Conservation (phyloP, 2,888 invertebrate species). For the Nemurella pictetii region DNA sequence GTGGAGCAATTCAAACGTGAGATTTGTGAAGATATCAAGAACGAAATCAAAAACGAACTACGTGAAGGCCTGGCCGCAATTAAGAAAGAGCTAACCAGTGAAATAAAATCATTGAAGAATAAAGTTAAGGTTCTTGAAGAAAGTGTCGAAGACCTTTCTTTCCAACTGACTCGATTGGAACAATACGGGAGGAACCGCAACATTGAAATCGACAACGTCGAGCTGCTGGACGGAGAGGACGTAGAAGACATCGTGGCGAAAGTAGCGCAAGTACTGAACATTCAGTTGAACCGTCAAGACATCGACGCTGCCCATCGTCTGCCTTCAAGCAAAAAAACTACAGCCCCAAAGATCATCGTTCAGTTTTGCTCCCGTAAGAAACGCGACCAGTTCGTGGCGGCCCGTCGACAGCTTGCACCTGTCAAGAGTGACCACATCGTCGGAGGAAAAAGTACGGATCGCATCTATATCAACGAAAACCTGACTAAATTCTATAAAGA, state of each 20-base stretch:
- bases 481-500: neutral
- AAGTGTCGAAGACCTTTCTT: no score
- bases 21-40: no score
- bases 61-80: no score
- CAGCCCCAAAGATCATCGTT: neutral
- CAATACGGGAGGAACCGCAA: neutral
- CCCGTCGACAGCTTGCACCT: no score
- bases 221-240: neutral
- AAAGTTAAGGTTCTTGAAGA: no score
- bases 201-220: neutral
- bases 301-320: neutral
- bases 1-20: no score
- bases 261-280: neutral
- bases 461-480: neutral
- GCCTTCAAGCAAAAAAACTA: neutral
- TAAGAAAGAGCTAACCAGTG: no score
- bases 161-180: neutral
- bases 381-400: neutral
- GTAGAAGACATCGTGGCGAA: neutral
- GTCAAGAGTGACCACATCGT: no score
- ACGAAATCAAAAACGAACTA: no score
- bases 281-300: neutral
- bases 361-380: neutral
- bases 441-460: neutral
- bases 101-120: no score